Conservation (phyloP, 2,888 invertebrate species). For the Drosophila quinaria region DNA sequence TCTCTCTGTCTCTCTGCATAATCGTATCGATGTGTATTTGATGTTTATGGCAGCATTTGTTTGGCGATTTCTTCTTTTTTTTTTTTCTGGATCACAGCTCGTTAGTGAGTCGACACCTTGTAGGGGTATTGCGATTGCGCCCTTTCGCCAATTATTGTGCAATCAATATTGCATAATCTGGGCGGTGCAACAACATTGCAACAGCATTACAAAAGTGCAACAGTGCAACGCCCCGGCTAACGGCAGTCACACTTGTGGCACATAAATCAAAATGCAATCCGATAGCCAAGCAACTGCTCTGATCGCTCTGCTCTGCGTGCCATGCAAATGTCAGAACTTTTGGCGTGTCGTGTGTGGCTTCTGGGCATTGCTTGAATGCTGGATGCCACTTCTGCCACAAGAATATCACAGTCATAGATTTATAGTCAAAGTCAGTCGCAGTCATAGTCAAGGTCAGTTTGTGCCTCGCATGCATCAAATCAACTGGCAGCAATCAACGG, state of each 20-base stretch:
- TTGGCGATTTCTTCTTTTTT: slow-evolving; percentile 40
- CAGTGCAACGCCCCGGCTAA: slow-evolving; percentile 76
- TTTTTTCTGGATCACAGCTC: slow-evolving; percentile 64
- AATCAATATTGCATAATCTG: slow-evolving; percentile 79
- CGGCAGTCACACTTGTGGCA: slow-evolving; percentile 79
- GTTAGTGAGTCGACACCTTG: slow-evolving; percentile 78
- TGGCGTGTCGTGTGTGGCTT: slow-evolving; percentile 77
- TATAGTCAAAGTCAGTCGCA: slow-evolving; percentile 55
- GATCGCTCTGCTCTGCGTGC: slow-evolving; percentile 62
- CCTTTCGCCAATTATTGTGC: slow-evolving; percentile 80
- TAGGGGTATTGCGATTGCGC: slow-evolving; percentile 73
- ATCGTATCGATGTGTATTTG: slow-evolving; percentile 43
- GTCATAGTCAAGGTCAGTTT: slow-evolving; percentile 73
- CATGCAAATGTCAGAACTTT: slow-evolving; percentile 75
- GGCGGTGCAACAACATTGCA: slow-evolving; percentile 43
- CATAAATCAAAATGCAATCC: slow-evolving; percentile 68
- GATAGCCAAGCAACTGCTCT: slow-evolving; percentile 32
- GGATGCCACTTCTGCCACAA: slow-evolving; percentile 56
- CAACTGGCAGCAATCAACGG: slow-evolving; percentile 68
- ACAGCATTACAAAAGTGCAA: slow-evolving; percentile 7
- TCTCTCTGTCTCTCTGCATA: slow-evolving; percentile 45
- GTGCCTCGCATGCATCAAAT: slow-evolving; percentile 74
- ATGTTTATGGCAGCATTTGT: slow-evolving; percentile 67
- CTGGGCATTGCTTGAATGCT: slow-evolving; percentile 66
- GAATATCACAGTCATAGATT: slow-evolving; percentile 30